A percentile compares a stretch with the other conserved stretches of the same genome.
Evolutionary conservation across 1,140 invertebrate genomes (phyloP).

Genomic region (Apis florea): DNA sequence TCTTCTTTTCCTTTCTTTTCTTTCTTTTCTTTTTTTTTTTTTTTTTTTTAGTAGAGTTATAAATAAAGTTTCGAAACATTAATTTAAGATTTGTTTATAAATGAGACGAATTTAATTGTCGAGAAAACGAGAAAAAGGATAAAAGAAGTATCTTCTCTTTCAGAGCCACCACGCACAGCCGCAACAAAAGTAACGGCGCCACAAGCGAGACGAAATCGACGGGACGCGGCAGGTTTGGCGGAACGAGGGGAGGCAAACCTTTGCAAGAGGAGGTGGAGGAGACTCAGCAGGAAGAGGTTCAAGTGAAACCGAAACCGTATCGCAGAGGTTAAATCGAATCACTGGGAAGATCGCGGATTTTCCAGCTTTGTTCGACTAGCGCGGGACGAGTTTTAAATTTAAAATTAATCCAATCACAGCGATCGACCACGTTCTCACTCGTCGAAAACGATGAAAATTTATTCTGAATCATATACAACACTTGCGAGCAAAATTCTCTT

Average conservation of each 20-base stretch:
- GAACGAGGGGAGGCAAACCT: slow-evolving; percentile 60
- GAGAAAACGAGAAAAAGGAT: too few relatives aligned
- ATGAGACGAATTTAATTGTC: too few relatives aligned
- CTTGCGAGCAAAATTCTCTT: too few relatives aligned
- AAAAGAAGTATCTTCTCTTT: slow-evolving; percentile 2
- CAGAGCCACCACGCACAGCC: slow-evolving; percentile 58
- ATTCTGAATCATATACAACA: too few relatives aligned
- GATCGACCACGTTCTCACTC: neutral
- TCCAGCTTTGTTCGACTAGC: slow-evolving; percentile 4
- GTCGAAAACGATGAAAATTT: too few relatives aligned
- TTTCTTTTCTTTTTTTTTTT: neutral
- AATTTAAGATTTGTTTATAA: too few relatives aligned
- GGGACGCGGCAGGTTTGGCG: slow-evolving; percentile 66
- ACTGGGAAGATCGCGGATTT: neutral
- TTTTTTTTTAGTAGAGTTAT: neutral
- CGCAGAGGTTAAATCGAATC: slow-evolving; percentile 65
- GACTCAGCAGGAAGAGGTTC: slow-evolving; percentile 71
- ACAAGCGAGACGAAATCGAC: slow-evolving; percentile 56
- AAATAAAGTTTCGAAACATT: too few relatives aligned
- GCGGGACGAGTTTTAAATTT: neutral
- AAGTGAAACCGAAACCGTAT: slow-evolving; percentile 71
- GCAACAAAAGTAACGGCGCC: slow-evolving; percentile 48
- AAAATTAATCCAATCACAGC: neutral
- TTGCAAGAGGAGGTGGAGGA: slow-evolving; percentile 72
- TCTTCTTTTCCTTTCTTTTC: neutral